Evolutionary conservation across 2,113 vertebrate genomes (phyloP), one percentile per base, ranked within the genome.

Genomic region (Etia nguti): DNA sequence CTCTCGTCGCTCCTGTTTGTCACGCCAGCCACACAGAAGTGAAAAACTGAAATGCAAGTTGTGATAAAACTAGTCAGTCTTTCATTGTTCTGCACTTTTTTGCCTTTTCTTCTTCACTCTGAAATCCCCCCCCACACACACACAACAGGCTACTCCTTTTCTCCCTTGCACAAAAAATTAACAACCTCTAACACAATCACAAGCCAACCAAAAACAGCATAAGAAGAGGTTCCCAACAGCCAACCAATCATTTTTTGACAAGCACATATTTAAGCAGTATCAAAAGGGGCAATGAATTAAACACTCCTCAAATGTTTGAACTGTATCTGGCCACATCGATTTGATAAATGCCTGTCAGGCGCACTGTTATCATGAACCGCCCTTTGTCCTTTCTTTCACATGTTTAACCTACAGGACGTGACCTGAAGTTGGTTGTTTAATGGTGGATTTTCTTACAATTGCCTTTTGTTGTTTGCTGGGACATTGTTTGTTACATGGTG

Each of bases 381-480:
- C 79, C 15, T 89, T 91, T 88, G 80, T 22, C 81, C 85, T 85
- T 88, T 36, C 16, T 38, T 79, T 46, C 29, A 70, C 55, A 29
- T 50, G 60, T 80, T 82, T 34, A 34, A 48, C 29, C 46, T 75
- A 1, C 55, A 82, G 90, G 86, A 85, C 55, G 7, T 75, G 83
- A 88, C 87, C 88, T 88, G 81, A 26, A 34, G 65, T 10, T 11
- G 10, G 6, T 56, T 68, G 84, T 89, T 87, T 82, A 84, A 62
- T 60, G 70, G 75, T 79, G 60, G 10, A 81, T 73, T 88, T 90
- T 29, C 87, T 85, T 79, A 62, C 83, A 87, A 2, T 86, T 36
- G 82, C 46, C 79, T 86, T 90, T 88, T 91, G 84, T 86, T 15
- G 48, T 57, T 9, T 24, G 55, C 18, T 2, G 54, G 80, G 83